A percentile compares a stretch with the other conserved stretches of the same genome.
Evolutionary conservation across 2,888 invertebrate species (phyloP).

Genomic region (Marasmarcha lunaedactyla): DNA sequence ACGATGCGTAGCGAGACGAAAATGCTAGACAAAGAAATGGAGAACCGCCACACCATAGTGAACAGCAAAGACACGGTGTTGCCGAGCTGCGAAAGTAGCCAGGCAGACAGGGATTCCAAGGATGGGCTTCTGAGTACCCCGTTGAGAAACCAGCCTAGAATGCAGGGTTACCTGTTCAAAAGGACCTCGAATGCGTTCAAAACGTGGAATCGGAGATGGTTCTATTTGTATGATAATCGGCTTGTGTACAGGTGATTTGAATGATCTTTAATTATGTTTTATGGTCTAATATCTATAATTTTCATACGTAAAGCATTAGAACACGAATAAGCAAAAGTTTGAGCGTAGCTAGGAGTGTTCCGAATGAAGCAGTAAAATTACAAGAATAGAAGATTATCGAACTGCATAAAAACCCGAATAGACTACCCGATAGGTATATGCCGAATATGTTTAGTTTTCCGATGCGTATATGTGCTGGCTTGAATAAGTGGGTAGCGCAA

Average conservation of each 20-base stretch:
- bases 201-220: conserved; percentile 98
- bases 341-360: too few relatives aligned
- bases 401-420: too few relatives aligned
- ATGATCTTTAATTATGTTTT: too few relatives aligned
- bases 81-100: conserved; percentile 52
- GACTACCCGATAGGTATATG: too few relatives aligned
- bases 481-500: too few relatives aligned
- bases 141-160: conserved; percentile 61
- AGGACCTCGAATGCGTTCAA: conserved; percentile 97
- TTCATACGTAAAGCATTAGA: too few relatives aligned
- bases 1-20: conserved; percentile 83
- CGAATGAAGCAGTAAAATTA: too few relatives aligned
- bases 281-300: too few relatives aligned
- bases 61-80: conserved; percentile 77
- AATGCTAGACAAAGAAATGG: conserved; percentile 88
- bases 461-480: too few relatives aligned
- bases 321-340: too few relatives aligned
- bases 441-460: too few relatives aligned
- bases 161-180: conserved; percentile 97
- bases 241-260: conserved; percentile 87
- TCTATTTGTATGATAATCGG: conserved; percentile 90
- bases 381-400: too few relatives aligned
- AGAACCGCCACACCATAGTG: conserved; percentile 88
- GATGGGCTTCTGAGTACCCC: conserved; percentile 50
- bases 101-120: conserved; percentile 46